phyloP scores from a whole-genome alignment of 2,113 vertebrate species.

The Machaerirhynchus nigripectus region DNA sequence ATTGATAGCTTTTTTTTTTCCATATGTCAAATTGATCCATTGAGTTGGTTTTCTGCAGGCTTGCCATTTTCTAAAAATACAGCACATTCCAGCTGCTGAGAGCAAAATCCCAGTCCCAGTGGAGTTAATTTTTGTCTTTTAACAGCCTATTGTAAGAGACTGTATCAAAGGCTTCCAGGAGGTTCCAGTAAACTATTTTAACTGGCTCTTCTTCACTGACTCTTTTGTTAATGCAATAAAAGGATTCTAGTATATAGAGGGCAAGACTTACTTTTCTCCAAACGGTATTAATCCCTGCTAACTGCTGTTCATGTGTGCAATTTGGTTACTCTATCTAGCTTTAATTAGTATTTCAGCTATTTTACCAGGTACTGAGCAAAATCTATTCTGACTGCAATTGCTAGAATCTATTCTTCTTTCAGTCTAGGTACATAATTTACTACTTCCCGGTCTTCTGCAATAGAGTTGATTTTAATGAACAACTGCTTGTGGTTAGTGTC shows the following conservation, averaged over 20 bases:
- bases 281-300: not conserved
- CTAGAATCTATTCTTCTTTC: not conserved
- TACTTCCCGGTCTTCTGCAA: not conserved
- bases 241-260: not conserved
- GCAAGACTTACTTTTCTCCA: not conserved
- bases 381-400: not conserved
- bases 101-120: not conserved
- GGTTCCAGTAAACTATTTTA: slow-evolving; percentile 31
- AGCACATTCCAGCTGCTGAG: not conserved
- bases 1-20: not conserved
- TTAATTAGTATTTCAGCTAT: slow-evolving; percentile 38
- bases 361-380: not conserved
- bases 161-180: slow-evolving; percentile 21
- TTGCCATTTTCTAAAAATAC: not conserved
- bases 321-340: not conserved
- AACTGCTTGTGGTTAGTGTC: not conserved
- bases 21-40: not conserved
- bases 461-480: slow-evolving; percentile 9
- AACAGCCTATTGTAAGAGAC: not conserved
- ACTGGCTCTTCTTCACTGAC: not conserved
- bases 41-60: not conserved
- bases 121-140: not conserved
- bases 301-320: not conserved
- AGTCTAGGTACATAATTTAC: not conserved
- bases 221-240: not conserved